A percentile compares a stretch with the other conserved stretches of the same genome.
Evolutionary conservation across 1,140 invertebrate species (phyloP).

Genomic region (Arctopsyche grandis): DNA sequence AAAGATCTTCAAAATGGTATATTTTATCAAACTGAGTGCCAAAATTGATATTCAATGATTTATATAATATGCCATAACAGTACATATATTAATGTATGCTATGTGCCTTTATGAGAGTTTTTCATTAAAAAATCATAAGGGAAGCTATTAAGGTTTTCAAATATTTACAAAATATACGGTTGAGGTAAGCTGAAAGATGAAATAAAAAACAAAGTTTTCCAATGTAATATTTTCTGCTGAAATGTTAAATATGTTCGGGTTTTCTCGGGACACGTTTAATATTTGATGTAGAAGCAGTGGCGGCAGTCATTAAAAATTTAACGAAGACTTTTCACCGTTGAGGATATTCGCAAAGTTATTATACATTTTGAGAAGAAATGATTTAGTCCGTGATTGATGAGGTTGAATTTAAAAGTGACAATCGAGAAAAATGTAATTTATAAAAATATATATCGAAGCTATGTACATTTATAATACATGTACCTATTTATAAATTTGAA

Average conservation of each 20-base stretch:
- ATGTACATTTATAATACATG: neutral
- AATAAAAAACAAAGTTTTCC: too few species aligned
- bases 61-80: too few species aligned
- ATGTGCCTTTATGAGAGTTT: too few species aligned
- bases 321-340: neutral
- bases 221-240: neutral
- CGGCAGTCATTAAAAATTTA: conserved; percentile 11
- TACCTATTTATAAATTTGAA: neutral
- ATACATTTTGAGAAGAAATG: neutral
- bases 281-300: conserved; percentile 9
- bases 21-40: conserved; percentile 4
- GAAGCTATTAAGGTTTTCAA: too few species aligned
- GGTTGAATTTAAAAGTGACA: too few species aligned
- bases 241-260: neutral
- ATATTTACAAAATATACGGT: too few species aligned
- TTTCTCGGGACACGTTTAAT: conserved; percentile 19
- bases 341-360: neutral
- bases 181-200: too few species aligned
- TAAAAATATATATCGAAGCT: too few species aligned
- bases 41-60: neutral
- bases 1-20: neutral
- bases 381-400: neutral
- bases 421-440: too few species aligned
- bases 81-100: too few species aligned
- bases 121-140: too few species aligned